phyloP scores from a whole-genome alignment of 2,888 invertebrate species.

The Epiblema foenella region DNA sequence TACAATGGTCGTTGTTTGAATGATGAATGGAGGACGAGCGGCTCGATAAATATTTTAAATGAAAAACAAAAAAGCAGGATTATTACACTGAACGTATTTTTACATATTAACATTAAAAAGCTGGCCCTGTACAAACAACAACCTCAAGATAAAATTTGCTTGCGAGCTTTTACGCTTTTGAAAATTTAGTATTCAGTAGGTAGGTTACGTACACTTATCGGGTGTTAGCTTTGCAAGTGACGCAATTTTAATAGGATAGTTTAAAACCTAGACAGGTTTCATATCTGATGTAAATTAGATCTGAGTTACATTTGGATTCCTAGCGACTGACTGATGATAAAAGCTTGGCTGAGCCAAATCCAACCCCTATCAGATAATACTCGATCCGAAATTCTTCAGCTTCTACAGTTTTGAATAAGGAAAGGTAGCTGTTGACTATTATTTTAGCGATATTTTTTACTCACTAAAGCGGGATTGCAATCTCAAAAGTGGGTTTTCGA shows the following conservation, averaged over 20 bases:
- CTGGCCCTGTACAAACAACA: not conserved
- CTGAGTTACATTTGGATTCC: not conserved
- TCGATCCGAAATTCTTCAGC: too few relatives aligned
- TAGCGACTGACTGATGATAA: not conserved
- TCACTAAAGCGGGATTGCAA: not conserved
- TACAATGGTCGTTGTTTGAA: slow-evolving; percentile 4
- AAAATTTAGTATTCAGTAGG: not conserved
- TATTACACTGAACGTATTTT: not conserved
- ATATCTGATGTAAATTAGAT: not conserved
- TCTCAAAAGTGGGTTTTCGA: not conserved
- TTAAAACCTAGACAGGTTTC: not conserved
- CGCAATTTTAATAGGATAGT: not conserved
- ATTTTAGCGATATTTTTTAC: not conserved
- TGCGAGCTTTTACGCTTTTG: not conserved
- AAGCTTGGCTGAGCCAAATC: not conserved
- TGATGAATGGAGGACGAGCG: slow-evolving; percentile 2
- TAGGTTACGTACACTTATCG: not conserved
- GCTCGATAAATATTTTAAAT: not conserved
- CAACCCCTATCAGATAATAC: too few relatives aligned
- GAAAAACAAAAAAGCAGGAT: not conserved
- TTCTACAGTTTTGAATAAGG: too few relatives aligned
- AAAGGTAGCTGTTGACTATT: too few relatives aligned
- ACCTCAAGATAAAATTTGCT: not conserved
- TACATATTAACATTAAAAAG: not conserved
- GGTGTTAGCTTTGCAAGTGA: not conserved